These are phyloP conservation scores for Drosophila mayaguana DNA, from an alignment of 2,888 invertebrate genomes.

Conservation along the genomic window DNA sequence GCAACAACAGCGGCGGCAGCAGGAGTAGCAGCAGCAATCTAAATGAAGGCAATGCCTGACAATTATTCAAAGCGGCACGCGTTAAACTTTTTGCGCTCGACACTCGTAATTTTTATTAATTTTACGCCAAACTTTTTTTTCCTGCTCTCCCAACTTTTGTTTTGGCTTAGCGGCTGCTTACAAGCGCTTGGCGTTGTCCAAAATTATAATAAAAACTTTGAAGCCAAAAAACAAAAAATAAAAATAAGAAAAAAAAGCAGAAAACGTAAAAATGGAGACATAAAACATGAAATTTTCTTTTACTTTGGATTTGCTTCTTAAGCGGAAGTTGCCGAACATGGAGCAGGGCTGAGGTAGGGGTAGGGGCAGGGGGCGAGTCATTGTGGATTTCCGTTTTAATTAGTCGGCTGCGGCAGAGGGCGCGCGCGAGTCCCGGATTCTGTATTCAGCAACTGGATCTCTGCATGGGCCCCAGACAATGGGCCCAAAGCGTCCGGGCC, in stretches of 20 bases:
- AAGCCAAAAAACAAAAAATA: constrained; percentile 23
- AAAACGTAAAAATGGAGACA: constrained; percentile 39
- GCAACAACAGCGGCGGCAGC: background rate
- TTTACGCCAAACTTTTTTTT: constrained; percentile 63
- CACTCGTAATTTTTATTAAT: constrained; percentile 76
- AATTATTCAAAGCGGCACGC: constrained; percentile 65
- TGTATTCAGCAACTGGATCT: constrained; percentile 63
- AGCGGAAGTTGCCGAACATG: constrained; percentile 56
- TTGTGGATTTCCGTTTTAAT: constrained; percentile 80
- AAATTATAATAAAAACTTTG: constrained; percentile 60
- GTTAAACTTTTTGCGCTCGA: constrained; percentile 62
- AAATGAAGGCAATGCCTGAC: constrained; percentile 33
- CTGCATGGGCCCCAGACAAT: constrained; percentile 47
- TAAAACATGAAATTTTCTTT: constrained; percentile 75
- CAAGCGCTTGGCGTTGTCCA: constrained; percentile 70
- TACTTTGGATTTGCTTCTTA: constrained; percentile 73
- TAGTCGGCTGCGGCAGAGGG: constrained; percentile 65
- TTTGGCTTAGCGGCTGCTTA: constrained; percentile 70
- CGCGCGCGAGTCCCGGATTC: constrained; percentile 42
- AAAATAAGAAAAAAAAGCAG: background rate
- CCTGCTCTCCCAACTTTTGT: background rate
- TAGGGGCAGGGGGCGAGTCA: constrained; percentile 37
- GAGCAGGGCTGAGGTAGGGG: background rate
- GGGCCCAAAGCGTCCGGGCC: constrained; percentile 44
- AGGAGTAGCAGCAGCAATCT: constrained; percentile 9